Evolutionary conservation across 2,113 vertebrate species (phyloP), one percentile per base, ranked within the genome.

Genomic region (Heptranchias perlo): DNA sequence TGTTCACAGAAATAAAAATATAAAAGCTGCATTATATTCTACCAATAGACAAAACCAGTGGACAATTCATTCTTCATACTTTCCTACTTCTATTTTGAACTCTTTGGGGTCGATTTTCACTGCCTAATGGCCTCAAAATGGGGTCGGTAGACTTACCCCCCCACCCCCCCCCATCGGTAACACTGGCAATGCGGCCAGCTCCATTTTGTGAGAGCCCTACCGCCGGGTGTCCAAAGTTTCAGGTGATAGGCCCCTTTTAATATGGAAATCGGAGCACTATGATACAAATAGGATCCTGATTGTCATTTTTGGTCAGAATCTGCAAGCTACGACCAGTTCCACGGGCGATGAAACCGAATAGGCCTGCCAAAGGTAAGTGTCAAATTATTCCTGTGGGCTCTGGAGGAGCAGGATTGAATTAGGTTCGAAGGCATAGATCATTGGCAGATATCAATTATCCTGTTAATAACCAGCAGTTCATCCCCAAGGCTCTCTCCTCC

Each of bases 371-470:
- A 58, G 5, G 58, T 58, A 35, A 10, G 69, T 76, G 31, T 76
- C 7, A 8, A 31, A 31, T 76, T 76, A 31, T 35, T 76, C 35
- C 4, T 35, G 28, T 35, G 28, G 31, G 69, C 69, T 4, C 31
- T 6, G 31, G 69, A 10, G 28, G 65, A 69, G 65, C 65, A 69
- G 21, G 65, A 44, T 44, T 82, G n/a, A 93, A 62, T 93, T 93
- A 93, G 58, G 89, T 62, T 62, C 16, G 35, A 39, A 93, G 61
- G n/a, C 64, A 93, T 62, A 62, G n/a, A 35, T 62, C 58, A n/a
- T 92, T 64, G 58, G 58, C 54, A 93, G 58, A 62, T 93, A 93
- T 93, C 89, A 93, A 93, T 93, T 93, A 39, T n/a, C 64, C 58
- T 39, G 35, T 62, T 62, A 39, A 62, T 62, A 62, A 62, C 52